phyloP scores from a whole-genome alignment of 2,888 invertebrate genomes.

The Mycalesis mineus region DNA sequence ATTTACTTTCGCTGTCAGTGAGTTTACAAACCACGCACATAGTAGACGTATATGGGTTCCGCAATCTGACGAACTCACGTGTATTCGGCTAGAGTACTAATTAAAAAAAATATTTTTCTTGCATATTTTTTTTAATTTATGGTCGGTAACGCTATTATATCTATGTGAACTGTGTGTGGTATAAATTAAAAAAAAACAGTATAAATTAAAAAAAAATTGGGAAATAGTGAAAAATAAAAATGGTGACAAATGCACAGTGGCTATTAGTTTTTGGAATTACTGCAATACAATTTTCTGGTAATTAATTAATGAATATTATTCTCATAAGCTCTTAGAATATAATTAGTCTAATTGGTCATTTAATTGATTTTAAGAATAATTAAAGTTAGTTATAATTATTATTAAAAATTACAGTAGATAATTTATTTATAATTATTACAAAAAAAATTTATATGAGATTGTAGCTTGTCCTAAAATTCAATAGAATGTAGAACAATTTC shows the following conservation, averaged over 20 bases:
- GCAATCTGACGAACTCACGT: constrained; percentile 17
- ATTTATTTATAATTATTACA: no score
- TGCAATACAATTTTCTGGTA: constrained; percentile 59
- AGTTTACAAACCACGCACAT: constrained; percentile 46
- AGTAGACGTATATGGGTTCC: constrained; percentile 41
- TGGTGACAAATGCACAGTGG: constrained; percentile 59
- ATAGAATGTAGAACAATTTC: no score
- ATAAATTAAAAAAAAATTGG: not conserved
- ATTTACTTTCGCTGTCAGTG: constrained; percentile 68
- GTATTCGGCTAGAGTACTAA: not conserved
- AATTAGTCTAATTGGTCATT: no score
- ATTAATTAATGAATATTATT: constrained; percentile 22
- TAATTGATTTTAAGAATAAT: no score
- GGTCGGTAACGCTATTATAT: not conserved
- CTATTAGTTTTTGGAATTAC: constrained; percentile 62
- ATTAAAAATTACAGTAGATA: no score
- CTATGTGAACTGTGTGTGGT: constrained; percentile 16
- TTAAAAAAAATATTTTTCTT: not conserved
- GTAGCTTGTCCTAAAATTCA: no score
- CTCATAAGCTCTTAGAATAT: no score
- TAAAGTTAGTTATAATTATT: no score
- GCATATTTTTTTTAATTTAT: not conserved
- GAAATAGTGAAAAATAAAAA: constrained; percentile 35
- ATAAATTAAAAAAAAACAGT: not conserved
- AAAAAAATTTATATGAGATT: no score